Evolutionary conservation across 2,888 invertebrate genomes (phyloP).

Genomic region (Andrena bucephala): DNA sequence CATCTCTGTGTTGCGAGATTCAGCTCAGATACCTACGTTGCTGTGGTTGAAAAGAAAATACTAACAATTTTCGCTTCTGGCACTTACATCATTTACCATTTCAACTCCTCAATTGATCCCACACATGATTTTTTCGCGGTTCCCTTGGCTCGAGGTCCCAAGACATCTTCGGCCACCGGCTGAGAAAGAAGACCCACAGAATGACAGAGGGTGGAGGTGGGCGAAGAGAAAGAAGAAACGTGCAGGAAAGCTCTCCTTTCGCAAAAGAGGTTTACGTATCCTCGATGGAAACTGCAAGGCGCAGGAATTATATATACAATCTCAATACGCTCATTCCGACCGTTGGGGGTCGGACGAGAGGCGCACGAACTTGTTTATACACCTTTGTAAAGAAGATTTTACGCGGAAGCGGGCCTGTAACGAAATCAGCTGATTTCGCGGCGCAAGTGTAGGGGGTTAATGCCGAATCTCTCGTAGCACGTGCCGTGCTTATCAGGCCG

Average conservation of each 20-base stretch:
- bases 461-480: slow-evolving; percentile 4
- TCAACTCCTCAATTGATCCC: too few relatives aligned
- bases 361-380: slow-evolving; percentile 35
- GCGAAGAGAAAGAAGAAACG: not conserved
- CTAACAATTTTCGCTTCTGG: too few relatives aligned
- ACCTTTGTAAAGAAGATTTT: slow-evolving; percentile 44
- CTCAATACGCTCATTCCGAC: slow-evolving; percentile 51
- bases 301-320: slow-evolving; percentile 55
- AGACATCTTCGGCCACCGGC: not conserved
- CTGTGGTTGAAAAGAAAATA: too few relatives aligned
- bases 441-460: not conserved
- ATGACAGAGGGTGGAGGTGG: not conserved
- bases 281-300: slow-evolving; percentile 46
- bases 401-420: slow-evolving; percentile 9
- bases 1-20: too few relatives aligned
- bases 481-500: slow-evolving; percentile 27
- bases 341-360: not conserved
- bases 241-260: slow-evolving; percentile 16
- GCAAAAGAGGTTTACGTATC: slow-evolving; percentile 62
- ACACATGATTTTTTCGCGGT: too few relatives aligned
- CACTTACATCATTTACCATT: too few relatives aligned
- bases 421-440: slow-evolving; percentile 11
- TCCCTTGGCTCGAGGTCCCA: not conserved
- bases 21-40: too few relatives aligned
- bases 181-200: not conserved